Evolutionary conservation across 2,797 vertebrate genomes (phyloP).

Genomic region (Leptoclinus maculatus): DNA sequence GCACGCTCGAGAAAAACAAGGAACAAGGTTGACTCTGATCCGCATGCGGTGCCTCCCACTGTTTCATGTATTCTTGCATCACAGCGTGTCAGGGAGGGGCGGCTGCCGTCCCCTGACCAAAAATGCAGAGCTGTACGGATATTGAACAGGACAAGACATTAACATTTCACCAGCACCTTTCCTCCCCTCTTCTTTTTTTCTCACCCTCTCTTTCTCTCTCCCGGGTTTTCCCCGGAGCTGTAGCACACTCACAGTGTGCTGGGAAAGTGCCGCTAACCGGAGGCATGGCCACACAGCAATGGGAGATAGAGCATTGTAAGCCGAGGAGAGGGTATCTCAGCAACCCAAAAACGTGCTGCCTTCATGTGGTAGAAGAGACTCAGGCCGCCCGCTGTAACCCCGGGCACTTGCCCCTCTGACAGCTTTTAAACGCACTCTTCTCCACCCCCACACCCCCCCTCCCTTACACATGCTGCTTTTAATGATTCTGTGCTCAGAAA

Average conservation of each 20-base stretch:
- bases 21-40: constrained; percentile 54
- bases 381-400: constrained; percentile 41
- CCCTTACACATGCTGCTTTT: constrained; percentile 45
- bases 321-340: constrained; percentile 41
- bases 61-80: constrained; percentile 49
- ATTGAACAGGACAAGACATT: constrained; percentile 78
- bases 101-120: constrained; percentile 46
- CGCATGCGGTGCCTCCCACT: constrained; percentile 45
- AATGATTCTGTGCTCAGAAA: constrained; percentile 37
- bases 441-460: constrained; percentile 2
- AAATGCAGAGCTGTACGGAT: constrained; percentile 50
- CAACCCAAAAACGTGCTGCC: constrained; percentile 30
- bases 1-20: constrained; percentile 50
- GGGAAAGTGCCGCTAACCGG: constrained; percentile 47
- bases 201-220: constrained; percentile 26
- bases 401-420: constrained; percentile 36
- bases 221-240: constrained; percentile 53
- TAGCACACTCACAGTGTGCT: constrained; percentile 48
- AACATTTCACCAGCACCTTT: constrained; percentile 78
- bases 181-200: constrained; percentile 30
- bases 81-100: constrained; percentile 19
- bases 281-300: constrained; percentile 38
- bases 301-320: constrained; percentile 44
- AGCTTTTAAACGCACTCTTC: constrained; percentile 44
- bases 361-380: constrained; percentile 36